Conservation (phyloP, 2,797 vertebrate species). For the Petrocephalus schoutedeni region DNA sequence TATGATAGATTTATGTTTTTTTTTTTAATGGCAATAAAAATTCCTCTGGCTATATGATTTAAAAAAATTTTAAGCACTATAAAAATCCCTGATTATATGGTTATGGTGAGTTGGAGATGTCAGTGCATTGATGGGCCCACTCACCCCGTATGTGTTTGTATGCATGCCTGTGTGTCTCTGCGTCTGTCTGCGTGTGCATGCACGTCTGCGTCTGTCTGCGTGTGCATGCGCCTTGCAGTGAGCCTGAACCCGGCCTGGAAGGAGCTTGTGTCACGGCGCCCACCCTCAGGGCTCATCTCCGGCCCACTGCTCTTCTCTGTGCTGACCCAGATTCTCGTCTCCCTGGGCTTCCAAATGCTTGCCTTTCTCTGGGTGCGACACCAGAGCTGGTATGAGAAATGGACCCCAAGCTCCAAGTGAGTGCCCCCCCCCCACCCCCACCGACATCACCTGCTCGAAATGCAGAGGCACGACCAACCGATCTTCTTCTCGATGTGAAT, state of each 20-base stretch:
- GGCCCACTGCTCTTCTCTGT: constrained; percentile 86
- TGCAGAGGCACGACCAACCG: neutral
- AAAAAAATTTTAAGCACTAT: neutral
- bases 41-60: neutral
- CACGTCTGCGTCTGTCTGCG: neutral
- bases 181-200: neutral
- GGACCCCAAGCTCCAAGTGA: constrained; percentile 73
- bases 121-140: neutral
- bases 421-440: constrained; percentile 41
- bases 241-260: constrained; percentile 95
- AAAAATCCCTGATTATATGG: neutral
- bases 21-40: neutral
- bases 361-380: constrained; percentile 81
- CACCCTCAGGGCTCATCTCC: constrained; percentile 91
- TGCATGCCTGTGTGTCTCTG: constrained; percentile 6
- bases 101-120: neutral
- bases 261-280: constrained; percentile 81
- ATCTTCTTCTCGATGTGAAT: neutral
- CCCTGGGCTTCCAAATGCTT: constrained; percentile 79
- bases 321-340: constrained; percentile 88
- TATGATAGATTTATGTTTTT: neutral
- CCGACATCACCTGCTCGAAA: neutral
- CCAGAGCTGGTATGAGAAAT: constrained; percentile 80
- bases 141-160: neutral
- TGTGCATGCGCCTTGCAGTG: constrained; percentile 63